Conservation (phyloP, 1,140 invertebrate species). For the Drepana arcuata region DNA sequence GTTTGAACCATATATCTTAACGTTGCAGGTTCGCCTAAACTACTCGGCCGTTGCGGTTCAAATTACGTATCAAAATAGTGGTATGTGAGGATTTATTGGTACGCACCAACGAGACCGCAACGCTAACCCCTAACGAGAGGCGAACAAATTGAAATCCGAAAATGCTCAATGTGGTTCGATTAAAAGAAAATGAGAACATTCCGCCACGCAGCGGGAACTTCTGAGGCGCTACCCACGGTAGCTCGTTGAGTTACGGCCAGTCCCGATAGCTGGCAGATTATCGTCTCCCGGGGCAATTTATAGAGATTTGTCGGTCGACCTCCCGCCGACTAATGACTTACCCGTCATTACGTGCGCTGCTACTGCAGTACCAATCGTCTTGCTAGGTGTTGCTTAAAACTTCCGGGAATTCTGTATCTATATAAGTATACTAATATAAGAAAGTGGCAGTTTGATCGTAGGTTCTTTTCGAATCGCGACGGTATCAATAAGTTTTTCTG, state of each 20-base stretch:
- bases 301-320: conserved; percentile 48
- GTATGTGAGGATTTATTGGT: conserved; percentile 5
- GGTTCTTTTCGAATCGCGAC: no score
- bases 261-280: conserved; percentile 42
- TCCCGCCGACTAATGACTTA: conserved; percentile 28
- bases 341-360: conserved; percentile 24
- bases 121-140: conserved; percentile 20
- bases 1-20: no score
- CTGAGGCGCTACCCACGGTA: conserved; percentile 17
- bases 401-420: no score
- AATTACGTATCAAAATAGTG: no score
- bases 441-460: no score
- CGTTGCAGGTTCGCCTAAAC: no score
- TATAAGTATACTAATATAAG: no score
- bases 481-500: no score
- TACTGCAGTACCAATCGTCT: no score
- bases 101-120: conserved; percentile 16
- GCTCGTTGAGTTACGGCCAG: conserved; percentile 10
- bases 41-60: no score
- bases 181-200: conserved; percentile 44
- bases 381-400: no score
- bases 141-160: conserved; percentile 31
- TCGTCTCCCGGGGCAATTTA: conserved; percentile 50
- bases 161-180: conserved; percentile 28
- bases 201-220: conserved; percentile 30